Conservation (phyloP, 2,113 vertebrate species). For the Lepisosteus osseus region DNA sequence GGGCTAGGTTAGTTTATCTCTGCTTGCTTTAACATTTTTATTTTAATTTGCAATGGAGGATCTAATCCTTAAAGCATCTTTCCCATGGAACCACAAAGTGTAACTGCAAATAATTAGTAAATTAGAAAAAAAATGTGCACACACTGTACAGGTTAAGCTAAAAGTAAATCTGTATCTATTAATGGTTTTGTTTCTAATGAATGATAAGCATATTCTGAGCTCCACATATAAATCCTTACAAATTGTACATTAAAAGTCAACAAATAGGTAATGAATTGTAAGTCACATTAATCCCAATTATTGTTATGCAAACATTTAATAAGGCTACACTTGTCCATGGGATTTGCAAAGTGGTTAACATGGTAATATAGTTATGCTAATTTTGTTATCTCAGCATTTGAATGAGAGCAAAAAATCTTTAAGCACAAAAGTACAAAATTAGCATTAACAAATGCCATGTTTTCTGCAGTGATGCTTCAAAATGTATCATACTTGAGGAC, state of each 20-base stretch:
- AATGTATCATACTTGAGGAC: slow-evolving; percentile 80
- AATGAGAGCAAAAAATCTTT: slow-evolving; percentile 58
- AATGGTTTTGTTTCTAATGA: too few species aligned
- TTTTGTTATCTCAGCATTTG: slow-evolving; percentile 76
- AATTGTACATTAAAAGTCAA: slow-evolving; percentile 18
- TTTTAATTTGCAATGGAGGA: slow-evolving; percentile 82
- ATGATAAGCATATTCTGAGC: slow-evolving; percentile 6
- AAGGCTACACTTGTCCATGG: slow-evolving; percentile 78
- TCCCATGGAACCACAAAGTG: slow-evolving; percentile 82
- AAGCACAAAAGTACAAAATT: slow-evolving; percentile 75
- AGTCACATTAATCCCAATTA: slow-evolving; percentile 31
- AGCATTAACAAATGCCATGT: slow-evolving; percentile 79
- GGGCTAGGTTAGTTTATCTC: slow-evolving; percentile 91
- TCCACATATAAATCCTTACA: slow-evolving; percentile 15
- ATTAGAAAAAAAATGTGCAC: background rate
- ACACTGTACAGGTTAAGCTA: slow-evolving; percentile 19
- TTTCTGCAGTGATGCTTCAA: slow-evolving; percentile 87
- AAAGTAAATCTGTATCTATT: background rate
- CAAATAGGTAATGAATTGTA: slow-evolving; percentile 20
- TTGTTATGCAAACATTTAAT: slow-evolving; percentile 26
- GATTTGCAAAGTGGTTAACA: slow-evolving; percentile 77
- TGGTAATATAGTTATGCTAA: slow-evolving; percentile 76
- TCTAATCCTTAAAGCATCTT: slow-evolving; percentile 80
- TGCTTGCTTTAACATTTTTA: slow-evolving; percentile 79
- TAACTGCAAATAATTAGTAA: slow-evolving; percentile 51